phyloP scores from a whole-genome alignment of 2,113 vertebrate genomes.

The Xenopus tropicalis region DNA sequence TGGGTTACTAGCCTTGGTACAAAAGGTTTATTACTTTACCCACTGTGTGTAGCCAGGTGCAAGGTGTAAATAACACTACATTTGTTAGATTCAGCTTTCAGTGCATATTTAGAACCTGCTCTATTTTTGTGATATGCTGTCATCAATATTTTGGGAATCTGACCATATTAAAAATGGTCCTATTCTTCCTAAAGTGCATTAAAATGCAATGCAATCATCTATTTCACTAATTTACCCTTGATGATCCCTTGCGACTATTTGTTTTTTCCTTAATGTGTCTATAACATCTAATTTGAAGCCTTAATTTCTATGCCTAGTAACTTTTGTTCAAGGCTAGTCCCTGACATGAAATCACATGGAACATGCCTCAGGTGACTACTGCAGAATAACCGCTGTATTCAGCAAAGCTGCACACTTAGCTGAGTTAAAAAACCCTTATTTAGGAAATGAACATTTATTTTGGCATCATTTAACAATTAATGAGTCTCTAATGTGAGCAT shows the following conservation, averaged over 20 bases:
- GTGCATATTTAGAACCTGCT: background rate
- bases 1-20: too few species aligned
- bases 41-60: too few species aligned
- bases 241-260: constrained; percentile 35
- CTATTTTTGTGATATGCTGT: background rate
- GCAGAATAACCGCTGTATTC: constrained; percentile 54
- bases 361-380: constrained; percentile 44
- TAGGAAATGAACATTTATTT: constrained; percentile 49
- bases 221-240: constrained; percentile 33
- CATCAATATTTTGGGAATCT: background rate
- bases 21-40: too few species aligned
- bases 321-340: constrained; percentile 41
- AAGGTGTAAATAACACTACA: too few species aligned
- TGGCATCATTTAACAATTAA: constrained; percentile 51
- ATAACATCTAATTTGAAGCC: constrained; percentile 11
- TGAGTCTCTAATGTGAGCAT: constrained; percentile 51
- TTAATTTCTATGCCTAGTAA: constrained; percentile 29
- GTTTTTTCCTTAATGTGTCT: constrained; percentile 30
- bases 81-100: too few species aligned
- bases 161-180: background rate
- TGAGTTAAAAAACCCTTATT: constrained; percentile 48
- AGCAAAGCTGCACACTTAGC: constrained; percentile 52
- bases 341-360: constrained; percentile 39
- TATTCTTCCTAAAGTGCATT: background rate
- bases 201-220: background rate